Conservation (phyloP, 2,888 invertebrate genomes). For the Oscheius sp. region DNA sequence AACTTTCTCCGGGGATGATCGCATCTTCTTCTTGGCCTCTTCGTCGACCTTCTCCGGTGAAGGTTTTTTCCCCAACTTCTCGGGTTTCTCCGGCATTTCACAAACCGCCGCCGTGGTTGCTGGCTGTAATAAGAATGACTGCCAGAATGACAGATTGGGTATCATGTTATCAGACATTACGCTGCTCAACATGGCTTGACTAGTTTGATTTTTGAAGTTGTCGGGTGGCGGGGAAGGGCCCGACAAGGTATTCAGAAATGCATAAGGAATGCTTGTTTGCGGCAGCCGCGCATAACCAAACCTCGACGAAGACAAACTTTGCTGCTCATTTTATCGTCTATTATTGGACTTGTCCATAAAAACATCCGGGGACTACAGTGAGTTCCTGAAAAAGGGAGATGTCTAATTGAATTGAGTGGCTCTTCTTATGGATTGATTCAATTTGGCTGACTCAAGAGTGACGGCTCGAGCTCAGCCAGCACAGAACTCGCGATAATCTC, state of each 20-base stretch:
- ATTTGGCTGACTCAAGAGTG: conserved; percentile 27
- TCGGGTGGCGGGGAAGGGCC: background rate
- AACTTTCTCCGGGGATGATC: too few relatives aligned
- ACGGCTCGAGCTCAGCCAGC: background rate
- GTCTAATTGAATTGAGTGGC: conserved; percentile 14
- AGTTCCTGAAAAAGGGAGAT: background rate
- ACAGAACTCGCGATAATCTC: conserved; percentile 32
- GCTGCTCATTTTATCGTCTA: background rate
- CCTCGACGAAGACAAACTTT: background rate
- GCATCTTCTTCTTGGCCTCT: background rate
- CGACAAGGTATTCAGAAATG: conserved; percentile 28
- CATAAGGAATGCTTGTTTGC: conserved; percentile 31
- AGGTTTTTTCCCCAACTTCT: background rate
- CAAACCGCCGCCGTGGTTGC: background rate
- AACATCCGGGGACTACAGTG: background rate
- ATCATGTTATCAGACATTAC: too few relatives aligned
- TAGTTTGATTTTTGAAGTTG: background rate
- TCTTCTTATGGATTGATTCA: conserved; percentile 36
- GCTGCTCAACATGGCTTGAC: too few relatives aligned
- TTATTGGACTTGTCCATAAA: background rate
- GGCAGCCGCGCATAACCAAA: conserved; percentile 3
- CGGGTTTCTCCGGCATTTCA: background rate
- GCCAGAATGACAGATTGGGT: too few relatives aligned
- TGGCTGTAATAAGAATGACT: background rate
- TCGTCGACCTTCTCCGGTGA: background rate